phyloP scores from a whole-genome alignment of 23 tunicate genomes.

The Clavelina lepadiformis region DNA sequence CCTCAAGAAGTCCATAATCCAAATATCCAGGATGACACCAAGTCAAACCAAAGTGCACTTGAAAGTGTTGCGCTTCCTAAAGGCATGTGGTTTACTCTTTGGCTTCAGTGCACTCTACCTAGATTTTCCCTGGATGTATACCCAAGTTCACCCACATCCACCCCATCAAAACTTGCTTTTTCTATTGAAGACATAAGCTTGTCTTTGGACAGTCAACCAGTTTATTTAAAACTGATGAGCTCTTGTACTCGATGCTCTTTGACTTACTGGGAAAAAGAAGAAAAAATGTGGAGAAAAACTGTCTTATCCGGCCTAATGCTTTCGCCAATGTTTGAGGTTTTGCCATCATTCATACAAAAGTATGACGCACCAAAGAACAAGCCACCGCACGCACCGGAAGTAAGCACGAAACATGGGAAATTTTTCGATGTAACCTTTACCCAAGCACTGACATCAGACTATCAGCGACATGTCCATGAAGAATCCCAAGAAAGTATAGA shows the following conservation, averaged over 20 bases:
- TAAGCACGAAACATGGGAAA: slow-evolving; percentile 23
- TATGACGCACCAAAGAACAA: slow-evolving; percentile 11
- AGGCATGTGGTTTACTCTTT: slow-evolving; percentile 35
- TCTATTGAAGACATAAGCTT: slow-evolving; percentile 57
- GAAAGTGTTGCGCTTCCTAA: too few relatives aligned
- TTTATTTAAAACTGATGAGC: slow-evolving; percentile 43
- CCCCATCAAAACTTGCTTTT: neutral
- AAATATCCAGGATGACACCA: neutral
- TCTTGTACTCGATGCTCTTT: slow-evolving; percentile 35
- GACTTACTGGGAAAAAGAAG: slow-evolving; percentile 8
- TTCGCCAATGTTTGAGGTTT: slow-evolving; percentile 33
- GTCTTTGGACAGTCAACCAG: slow-evolving; percentile 52
- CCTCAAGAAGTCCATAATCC: neutral
- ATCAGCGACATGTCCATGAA: slow-evolving; percentile 23
- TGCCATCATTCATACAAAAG: slow-evolving; percentile 44
- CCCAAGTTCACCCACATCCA: too few relatives aligned
- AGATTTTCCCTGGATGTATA: slow-evolving; percentile 13
- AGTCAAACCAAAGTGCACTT: neutral
- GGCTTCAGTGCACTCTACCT: slow-evolving; percentile 74
- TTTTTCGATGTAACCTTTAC: slow-evolving; percentile 60
- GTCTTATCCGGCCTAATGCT: slow-evolving; percentile 8
- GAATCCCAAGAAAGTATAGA: slow-evolving; percentile 16
- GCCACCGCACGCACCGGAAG: slow-evolving; percentile 5
- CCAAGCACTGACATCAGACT: slow-evolving; percentile 50
- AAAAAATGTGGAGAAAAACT: neutral